These are phyloP conservation scores for Salpingus planirostris DNA, from an alignment of 2,888 invertebrate species.

Conservation along the genomic window DNA sequence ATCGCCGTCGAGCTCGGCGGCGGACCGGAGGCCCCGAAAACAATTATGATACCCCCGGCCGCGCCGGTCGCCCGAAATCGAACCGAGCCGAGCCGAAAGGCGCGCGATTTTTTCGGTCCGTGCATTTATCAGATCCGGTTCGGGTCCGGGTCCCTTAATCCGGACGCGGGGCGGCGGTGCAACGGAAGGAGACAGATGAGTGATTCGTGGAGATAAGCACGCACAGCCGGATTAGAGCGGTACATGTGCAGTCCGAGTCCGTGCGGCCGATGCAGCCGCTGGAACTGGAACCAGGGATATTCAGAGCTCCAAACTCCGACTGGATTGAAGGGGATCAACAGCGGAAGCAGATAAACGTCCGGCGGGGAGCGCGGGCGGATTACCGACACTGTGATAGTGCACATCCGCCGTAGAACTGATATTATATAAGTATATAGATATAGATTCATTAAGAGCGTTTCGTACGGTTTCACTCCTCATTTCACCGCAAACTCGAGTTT, in stretches of 20 bases:
- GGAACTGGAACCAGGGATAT: conserved; percentile 13
- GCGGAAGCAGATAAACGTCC: conserved; percentile 34
- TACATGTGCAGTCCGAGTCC: conserved; percentile 25
- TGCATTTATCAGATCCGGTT: too few species aligned
- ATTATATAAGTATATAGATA: conserved; percentile 3
- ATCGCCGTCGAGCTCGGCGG: not conserved
- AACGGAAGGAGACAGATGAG: conserved; percentile 26
- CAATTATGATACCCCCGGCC: too few species aligned
- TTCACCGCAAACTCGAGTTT: conserved; percentile 1
- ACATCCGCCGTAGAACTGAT: conserved; percentile 32
- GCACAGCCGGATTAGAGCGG: conserved; percentile 31
- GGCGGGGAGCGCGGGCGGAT: conserved; percentile 28
- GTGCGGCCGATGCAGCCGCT: conserved; percentile 6
- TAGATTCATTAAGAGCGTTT: conserved; percentile 18
- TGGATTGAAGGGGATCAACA: conserved; percentile 36
- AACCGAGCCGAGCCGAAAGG: too few species aligned
- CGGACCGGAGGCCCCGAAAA: too few species aligned
- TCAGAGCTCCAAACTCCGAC: conserved; percentile 19
- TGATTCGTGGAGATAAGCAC: conserved; percentile 35
- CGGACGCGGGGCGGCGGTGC: conserved; percentile 8
- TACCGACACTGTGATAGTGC: conserved; percentile 32
- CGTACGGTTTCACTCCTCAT: conserved; percentile 18
- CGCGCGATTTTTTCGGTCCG: too few species aligned
- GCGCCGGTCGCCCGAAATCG: too few species aligned
- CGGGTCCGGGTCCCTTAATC: conserved; percentile 17